Percentiles rank a stretch among this genome's conserved stretches.
Evolutionary conservation across 2,797 vertebrate species (phyloP).

Genomic region (Hemitrygon akajei): DNA sequence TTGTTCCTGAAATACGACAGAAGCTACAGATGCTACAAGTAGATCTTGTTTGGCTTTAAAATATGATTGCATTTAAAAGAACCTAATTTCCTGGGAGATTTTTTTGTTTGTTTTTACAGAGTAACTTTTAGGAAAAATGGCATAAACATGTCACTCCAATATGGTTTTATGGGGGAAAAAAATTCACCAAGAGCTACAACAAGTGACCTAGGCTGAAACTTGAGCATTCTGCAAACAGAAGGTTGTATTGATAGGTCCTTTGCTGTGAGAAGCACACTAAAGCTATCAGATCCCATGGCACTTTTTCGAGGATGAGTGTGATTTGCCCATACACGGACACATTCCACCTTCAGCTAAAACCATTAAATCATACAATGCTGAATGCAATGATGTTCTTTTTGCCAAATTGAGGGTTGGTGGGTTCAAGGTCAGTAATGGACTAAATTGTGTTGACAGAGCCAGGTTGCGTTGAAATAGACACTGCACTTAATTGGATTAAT

Average conservation of each 20-base stretch:
- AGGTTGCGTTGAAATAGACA: neutral
- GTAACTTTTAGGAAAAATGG: neutral
- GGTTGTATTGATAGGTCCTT: neutral
- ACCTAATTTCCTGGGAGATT: neutral
- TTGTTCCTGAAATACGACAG: too few relatives aligned
- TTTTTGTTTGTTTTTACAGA: neutral
- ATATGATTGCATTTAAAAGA: too few relatives aligned
- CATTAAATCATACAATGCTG: neutral
- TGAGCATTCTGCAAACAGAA: neutral
- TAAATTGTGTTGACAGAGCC: neutral
- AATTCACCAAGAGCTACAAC: neutral
- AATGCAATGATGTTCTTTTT: neutral
- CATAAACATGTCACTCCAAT: neutral
- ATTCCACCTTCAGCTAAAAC: neutral
- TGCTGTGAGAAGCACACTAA: neutral
- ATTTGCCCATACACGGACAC: neutral
- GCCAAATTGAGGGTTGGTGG: too few relatives aligned
- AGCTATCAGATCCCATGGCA: neutral
- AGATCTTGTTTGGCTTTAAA: too few relatives aligned
- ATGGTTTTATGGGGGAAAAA: neutral
- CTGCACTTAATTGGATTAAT: neutral
- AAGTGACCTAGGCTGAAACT: neutral
- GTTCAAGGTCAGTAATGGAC: too few relatives aligned
- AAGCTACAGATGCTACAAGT: too few relatives aligned
- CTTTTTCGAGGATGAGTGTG: neutral